These are phyloP conservation scores for Episyrphus balteatus DNA, from an alignment of 1,140 invertebrate genomes.

Conservation along the genomic window DNA sequence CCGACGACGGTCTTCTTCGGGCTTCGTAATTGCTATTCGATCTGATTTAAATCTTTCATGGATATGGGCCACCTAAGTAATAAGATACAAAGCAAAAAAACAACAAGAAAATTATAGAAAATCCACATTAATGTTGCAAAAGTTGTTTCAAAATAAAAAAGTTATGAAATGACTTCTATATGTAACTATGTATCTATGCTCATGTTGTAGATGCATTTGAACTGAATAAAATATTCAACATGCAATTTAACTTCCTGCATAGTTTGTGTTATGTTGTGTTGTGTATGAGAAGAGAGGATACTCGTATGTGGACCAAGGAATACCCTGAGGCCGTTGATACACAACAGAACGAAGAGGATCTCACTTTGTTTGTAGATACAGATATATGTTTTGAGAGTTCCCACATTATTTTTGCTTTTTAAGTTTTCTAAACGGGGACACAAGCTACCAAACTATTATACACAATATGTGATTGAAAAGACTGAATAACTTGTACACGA, in stretches of 20 bases:
- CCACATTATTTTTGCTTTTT: too few relatives aligned
- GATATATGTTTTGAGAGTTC: too few relatives aligned
- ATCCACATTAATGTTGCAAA: neutral
- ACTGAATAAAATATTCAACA: neutral
- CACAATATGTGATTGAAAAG: too few relatives aligned
- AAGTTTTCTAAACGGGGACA: too few relatives aligned
- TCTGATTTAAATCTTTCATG: conserved; percentile 74
- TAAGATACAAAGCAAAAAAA: conserved; percentile 8
- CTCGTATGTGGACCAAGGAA: too few relatives aligned
- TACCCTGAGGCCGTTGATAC: too few relatives aligned
- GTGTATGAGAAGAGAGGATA: too few relatives aligned
- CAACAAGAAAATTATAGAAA: neutral
- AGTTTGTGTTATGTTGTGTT: too few relatives aligned
- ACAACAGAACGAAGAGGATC: too few relatives aligned
- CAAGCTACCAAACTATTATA: too few relatives aligned
- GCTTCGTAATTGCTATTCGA: conserved; percentile 57
- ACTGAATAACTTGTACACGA: too few relatives aligned
- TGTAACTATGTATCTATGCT: conserved; percentile 11
- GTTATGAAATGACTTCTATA: conserved; percentile 3
- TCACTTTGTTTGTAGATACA: too few relatives aligned
- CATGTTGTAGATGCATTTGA: conserved; percentile 11
- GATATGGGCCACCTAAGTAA: conserved; percentile 45
- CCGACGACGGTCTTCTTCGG: conserved; percentile 70
- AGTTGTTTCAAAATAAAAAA: neutral
- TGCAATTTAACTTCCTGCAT: neutral